A percentile compares a stretch with the other conserved stretches of the same genome.
These are phyloP conservation scores for Neocloeon triangulifer DNA, from an alignment of 1,140 invertebrate genomes.

Conservation along the genomic window DNA sequence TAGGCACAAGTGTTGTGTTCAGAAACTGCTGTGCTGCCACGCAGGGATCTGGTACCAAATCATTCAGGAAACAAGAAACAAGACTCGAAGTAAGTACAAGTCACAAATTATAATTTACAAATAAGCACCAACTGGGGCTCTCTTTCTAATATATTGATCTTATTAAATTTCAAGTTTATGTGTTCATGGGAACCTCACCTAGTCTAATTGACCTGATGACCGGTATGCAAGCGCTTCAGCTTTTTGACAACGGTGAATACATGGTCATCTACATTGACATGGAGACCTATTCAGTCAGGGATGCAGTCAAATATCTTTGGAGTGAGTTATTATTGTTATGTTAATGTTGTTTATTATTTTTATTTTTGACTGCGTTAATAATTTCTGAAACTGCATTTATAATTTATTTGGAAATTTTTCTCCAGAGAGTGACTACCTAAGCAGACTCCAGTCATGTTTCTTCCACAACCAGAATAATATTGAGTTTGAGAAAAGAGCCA, in stretches of 20 bases:
- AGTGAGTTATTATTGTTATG: conserved; percentile 43
- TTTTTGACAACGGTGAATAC: conserved; percentile 81
- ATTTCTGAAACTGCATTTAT: too few relatives aligned
- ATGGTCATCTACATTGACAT: conserved; percentile 88
- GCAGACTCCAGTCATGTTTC: too few relatives aligned
- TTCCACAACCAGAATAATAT: conserved; percentile 14
- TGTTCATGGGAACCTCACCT: conserved; percentile 62
- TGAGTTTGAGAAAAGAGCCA: conserved; percentile 42
- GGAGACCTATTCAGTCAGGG: conserved; percentile 53
- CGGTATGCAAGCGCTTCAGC: conserved; percentile 61
- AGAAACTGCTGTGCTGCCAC: conserved; percentile 44
- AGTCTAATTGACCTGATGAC: conserved; percentile 75
- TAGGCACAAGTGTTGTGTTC: conserved; percentile 46
- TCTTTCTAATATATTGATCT: background rate
- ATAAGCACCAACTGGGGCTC: too few relatives aligned
- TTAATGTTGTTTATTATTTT: too few relatives aligned
- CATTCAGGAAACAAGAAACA: conserved; percentile 70
- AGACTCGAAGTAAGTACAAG: conserved; percentile 53
- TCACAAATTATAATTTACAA: conserved; percentile 1
- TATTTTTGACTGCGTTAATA: too few relatives aligned
- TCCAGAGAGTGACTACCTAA: too few relatives aligned
- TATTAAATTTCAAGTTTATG: conserved; percentile 48
- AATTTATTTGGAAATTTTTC: too few relatives aligned
- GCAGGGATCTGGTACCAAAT: conserved; percentile 59
- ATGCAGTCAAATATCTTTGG: conserved; percentile 69